phyloP scores from a whole-genome alignment of 2,888 invertebrate genomes.

The Lithophane socia region DNA sequence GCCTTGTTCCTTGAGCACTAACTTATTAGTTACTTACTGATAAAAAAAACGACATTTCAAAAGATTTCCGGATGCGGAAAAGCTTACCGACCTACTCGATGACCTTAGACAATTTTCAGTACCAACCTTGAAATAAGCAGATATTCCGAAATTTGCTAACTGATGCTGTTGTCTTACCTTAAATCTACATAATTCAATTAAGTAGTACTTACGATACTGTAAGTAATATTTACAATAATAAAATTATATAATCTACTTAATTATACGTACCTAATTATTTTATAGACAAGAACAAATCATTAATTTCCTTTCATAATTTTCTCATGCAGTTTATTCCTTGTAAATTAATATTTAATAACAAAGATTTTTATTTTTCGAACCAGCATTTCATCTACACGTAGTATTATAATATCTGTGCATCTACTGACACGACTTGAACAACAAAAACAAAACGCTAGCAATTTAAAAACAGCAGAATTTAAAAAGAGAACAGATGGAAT shows the following conservation, averaged over 20 bases:
- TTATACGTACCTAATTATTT: background rate
- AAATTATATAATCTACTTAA: background rate
- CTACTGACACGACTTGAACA: constrained; percentile 72
- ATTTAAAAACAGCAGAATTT: constrained; percentile 86
- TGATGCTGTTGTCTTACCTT: background rate
- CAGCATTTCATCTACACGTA: constrained; percentile 37
- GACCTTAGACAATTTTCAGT: background rate
- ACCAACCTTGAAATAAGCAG: background rate
- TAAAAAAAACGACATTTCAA: background rate
- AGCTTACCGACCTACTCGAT: too few species aligned
- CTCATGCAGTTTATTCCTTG: background rate
- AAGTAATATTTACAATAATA: background rate
- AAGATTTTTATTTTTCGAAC: constrained; percentile 3
- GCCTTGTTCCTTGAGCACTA: background rate
- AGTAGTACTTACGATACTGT: too few species aligned
- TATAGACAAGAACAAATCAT: background rate
- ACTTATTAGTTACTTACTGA: background rate
- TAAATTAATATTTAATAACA: constrained; percentile 13
- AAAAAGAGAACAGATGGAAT: constrained; percentile 87
- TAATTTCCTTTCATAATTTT: background rate
- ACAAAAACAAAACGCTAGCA: constrained; percentile 83
- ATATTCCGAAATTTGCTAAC: background rate
- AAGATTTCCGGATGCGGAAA: background rate
- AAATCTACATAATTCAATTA: too few species aligned
- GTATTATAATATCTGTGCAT: too few species aligned